Base-by-base conservation (phyloP, 2,113 vertebrate genomes). In the Lichenostomus cassidix region DNA sequence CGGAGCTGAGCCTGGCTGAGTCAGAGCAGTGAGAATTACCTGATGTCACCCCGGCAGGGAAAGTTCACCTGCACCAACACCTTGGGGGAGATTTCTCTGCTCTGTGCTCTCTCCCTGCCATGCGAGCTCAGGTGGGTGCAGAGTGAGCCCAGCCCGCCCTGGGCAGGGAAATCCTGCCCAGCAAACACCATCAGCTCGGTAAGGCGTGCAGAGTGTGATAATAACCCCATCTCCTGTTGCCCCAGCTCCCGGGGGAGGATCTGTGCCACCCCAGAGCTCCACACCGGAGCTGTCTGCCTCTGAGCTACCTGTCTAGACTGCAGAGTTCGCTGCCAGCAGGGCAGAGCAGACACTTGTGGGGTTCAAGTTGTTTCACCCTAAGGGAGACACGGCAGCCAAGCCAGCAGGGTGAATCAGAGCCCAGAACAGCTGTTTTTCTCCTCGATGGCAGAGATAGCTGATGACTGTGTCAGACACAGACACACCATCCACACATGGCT, bases 221-320 rank as follows among this genome's bases (percentile, higher is more conserved):
- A 31, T 9, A 39, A 39, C 39, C 25, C 41, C 17, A 35, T 12
- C 55, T 87, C 4, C 74, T 7, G 20, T 33, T n/a, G 60, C 4
- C 74, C 55, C 35, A 3, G 62, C 39, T 85, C 29, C 42, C 53
- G 18, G 25, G 53, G 49, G 20, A 71, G 33, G 37, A 37, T 52
- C 90, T 77, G 22, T 27, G 75, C 53, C 71, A 77, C 63, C 88
- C 3, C 5, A 65, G 70, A 91, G 84, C 69, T 49, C 58, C 73
- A 2, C 62, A 11, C 1, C 2, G 42, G 31, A 67, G 87, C 21
- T 92, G 41, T 3, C 58, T 83, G 75, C 29, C 90, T 90, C 82
- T 52, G 75, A 94, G 90, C 90, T 69, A 37, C 88, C 69, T 92
- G 96, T 96, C 95, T 96, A 96, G 96, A 95, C 90, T 83, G 59